Percentiles rank a stretch among this genome's conserved stretches.
phyloP scores from a whole-genome alignment of 2,113 vertebrate genomes.

The Typhlomys cinereus region DNA sequence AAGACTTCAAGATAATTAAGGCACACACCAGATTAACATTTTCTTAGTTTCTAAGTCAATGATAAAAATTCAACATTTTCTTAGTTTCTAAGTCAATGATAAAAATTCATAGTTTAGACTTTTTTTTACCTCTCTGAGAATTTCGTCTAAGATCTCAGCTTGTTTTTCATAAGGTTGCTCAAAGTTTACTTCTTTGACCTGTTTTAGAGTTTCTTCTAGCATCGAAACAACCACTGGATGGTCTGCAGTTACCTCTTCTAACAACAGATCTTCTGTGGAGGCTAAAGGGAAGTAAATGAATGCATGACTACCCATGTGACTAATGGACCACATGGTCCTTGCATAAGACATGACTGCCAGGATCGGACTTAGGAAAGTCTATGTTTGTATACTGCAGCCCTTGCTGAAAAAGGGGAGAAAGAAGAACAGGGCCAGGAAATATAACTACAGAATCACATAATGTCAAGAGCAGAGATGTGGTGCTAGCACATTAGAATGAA shows the following conservation, averaged over 20 bases:
- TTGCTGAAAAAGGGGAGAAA: background rate
- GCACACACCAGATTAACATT: background rate
- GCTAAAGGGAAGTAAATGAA: constrained; percentile 33
- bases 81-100: background rate
- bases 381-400: background rate
- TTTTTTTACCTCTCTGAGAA: constrained; percentile 86
- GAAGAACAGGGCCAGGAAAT: background rate
- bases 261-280: constrained; percentile 9
- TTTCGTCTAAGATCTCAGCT: constrained; percentile 83
- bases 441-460: background rate
- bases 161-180: constrained; percentile 77
- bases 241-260: constrained; percentile 84
- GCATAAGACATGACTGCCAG: background rate
- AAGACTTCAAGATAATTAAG: background rate
- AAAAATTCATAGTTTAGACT: background rate
- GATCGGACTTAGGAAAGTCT: background rate
- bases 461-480: background rate
- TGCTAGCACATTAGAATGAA: background rate
- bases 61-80: constrained; percentile 1
- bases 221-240: constrained; percentile 89
- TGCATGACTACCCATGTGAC: background rate
- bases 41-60: constrained; percentile 6
- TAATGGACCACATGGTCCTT: background rate
- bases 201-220: constrained; percentile 81
- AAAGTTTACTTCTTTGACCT: constrained; percentile 70